Base-by-base conservation (phyloP, 1,140 invertebrate species). In the Heliothis virescens region DNA sequence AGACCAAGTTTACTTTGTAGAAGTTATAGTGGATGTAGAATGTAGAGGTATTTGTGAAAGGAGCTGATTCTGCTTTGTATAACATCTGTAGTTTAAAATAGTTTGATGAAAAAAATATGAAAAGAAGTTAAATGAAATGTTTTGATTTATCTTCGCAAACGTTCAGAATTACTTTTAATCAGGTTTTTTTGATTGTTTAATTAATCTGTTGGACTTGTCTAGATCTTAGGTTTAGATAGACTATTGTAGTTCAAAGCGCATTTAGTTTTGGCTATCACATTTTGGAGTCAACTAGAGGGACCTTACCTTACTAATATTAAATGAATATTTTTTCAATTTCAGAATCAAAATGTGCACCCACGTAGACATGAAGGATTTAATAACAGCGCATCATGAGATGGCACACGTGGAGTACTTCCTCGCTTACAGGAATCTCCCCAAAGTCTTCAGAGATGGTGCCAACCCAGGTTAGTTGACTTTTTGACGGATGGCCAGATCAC, bases 301-400 rank as follows among this genome's bases (percentile, higher is more conserved):
- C 1, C 21, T n/a, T 41, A 53, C 7, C 34, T 7, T 34, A 4
- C 3, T 2, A 34, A 34, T 2, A 34, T 7, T 34, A 7, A 5
- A 34, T 7, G 1, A 5, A 2, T 34, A 2, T 34, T 7, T 7
- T 34, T 3, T 10, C 18, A 74, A 67, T 96, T 96, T 82, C 94
- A 98, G 99, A 80, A 98, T 99, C 69, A 99, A 99, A 95, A 98
- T 99, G 97, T 99, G 99, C 90, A 98, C 98, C 0, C 96, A 97
- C 79, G 96, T 99, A 2, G 98, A 96, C 74, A 97, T 98, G 96
- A 97, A 97, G 76, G 98, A 99, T 92, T 94, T 99, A 53, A 96
- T 99, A 71, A 99, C 98, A 0, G 97, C 97, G 34, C 98, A 99
- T 89, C 99, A 99, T 87, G 98, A 99, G 94, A 97, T 98, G 97